Evolutionary conservation across 2,888 invertebrate species (phyloP), one percentile per base, ranked within the genome.

Genomic region (Eulithis testata): DNA sequence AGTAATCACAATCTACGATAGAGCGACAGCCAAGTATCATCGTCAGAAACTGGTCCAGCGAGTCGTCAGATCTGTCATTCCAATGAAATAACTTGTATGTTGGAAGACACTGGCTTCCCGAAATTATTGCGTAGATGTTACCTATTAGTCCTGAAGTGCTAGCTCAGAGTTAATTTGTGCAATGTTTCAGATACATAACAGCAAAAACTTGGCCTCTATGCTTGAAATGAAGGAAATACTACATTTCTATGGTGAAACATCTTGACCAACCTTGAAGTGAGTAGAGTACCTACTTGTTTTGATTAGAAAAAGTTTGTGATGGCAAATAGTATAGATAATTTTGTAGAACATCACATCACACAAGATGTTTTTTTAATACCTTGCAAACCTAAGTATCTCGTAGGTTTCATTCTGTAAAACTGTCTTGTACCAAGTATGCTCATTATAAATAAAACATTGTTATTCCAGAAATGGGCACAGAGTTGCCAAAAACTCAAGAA

Each of bases 211-310:
- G 75, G 71, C 67, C 69, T 75, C 50, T 76, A 75, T 81, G 82
- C 79, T 76, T 89, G 90, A 88, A 85, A 91, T 91, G 92, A 89
- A 80, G 90, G 84, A 83, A 81, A 80, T 79, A 78, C 78, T 79
- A 79, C 77, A 81, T 79, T 82, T 88, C 74, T 81, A 86, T 83
- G 83, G 88, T 82, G 86, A 85, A 90, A 88, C 86, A 89, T 90
- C 92, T 91, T 92, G 91, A 91, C 91, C 90, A 91, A 89, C 91
- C 91, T 90, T 90, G 90, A 90, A 92, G 92, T 91, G 77, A 91
- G 92, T 21, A 21, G 21, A 21, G 21, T 21, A 21, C 21, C 21
- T 90, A 87, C 75, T 73, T 73, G 75, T 77, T 75, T 74, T 76
- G 69, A 68, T 73, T 69, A 65, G 66, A 65, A 71, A 70, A 55